Evolutionary conservation across 2,113 vertebrate species (phyloP), one percentile per base, ranked within the genome.

Genomic region (Crotophaga sulcirostris): DNA sequence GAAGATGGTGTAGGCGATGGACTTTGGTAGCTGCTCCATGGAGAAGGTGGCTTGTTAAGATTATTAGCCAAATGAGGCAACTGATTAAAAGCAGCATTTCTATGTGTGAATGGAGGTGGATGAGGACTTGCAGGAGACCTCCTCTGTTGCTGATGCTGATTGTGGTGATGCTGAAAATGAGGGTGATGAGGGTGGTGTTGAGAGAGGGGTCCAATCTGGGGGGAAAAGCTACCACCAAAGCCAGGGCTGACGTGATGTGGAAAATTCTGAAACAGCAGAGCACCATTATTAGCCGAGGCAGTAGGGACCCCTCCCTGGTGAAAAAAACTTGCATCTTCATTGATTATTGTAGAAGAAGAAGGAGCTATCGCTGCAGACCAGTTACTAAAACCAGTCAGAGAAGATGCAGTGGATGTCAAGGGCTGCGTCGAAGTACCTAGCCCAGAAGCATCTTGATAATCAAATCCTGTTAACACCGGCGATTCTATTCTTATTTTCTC

Each of bases 21-120:
- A 92, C 99, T 99, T 98, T 99, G 99, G 98, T 99, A 99, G 98
- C 98, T 99, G 97, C 99, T 99, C 99, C 99, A 99, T 3, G 99
- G 99, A 89, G 99, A 99, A 29, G 99, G 99, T 60, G 99, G 99
- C 95, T 99, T 99, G 98, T 98, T 99, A 87, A 99, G 98, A 97
- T 99, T 98, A 95, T 99, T 99, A 89, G 99, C 98, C 96, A 99
- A 98, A 96, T 99, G 99, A 97, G 99, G 99, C 95, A 99, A 97
- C 90, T 99, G 99, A 98, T 98, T 99, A 97, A 99, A 99, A 90
- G 99, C 98, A 98, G 99, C 99, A 88, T 98, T 99, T 98, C 99
- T 99, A 76, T 99, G 99, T 89, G 99, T 98, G 92, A 99, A 99
- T 5, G 99, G 99, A 66, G 99, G 98, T 73, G 99, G 99, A 91